Evolutionary conservation across 2,888 invertebrate species (phyloP), one percentile per base, ranked within the genome.

Genomic region (Cataglyphis rosenhaueri): DNA sequence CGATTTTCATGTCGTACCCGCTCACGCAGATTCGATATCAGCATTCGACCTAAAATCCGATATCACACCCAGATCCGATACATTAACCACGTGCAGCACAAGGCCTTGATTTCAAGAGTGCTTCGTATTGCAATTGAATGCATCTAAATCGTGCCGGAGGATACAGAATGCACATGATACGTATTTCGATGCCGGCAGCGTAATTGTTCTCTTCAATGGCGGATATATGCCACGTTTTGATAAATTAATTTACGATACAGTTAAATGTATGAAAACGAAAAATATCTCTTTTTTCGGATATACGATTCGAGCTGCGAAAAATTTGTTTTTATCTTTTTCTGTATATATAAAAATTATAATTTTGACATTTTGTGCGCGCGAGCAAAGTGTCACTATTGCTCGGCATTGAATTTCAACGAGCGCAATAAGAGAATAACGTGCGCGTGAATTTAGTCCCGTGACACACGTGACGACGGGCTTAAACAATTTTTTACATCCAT

Each of bases 341-440:
- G 2, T 38, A 35, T 5, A 35, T 8, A 38, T 35, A 57, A 66
- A 41, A 41, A 76, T 52, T 52, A 65, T 76, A 76, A 66, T 76
- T 66, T 68, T 32, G 57, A 68, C 21, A 68, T 32, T 3, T 68
- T 66, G 38, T 32, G 76, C 35, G 59, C 38, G 74, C 21, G 35
- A 76, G 29, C 25, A 38, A 29, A 35, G 21, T 15, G n/a, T 44
- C 52, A 41, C 41, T 38, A 10, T 25, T 25, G 57, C 32, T n/a
- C 38, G 57, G 25, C 71, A 41, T 70, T 79, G 78, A 79, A 79
- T 78, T 44, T 78, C 71, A 79, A 79, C 59, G 44, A 78, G 59
- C 41, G 52, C 55, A 57, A 55, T 68, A 78, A 78, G 70, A 66
- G 29, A 68, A 44, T 57, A 65, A 59, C 32, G 44, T 2, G 59